Evolutionary conservation across 2,888 invertebrate species (phyloP), one percentile per base, ranked within the genome.

Genomic region (Leptura quadrifasciata): DNA sequence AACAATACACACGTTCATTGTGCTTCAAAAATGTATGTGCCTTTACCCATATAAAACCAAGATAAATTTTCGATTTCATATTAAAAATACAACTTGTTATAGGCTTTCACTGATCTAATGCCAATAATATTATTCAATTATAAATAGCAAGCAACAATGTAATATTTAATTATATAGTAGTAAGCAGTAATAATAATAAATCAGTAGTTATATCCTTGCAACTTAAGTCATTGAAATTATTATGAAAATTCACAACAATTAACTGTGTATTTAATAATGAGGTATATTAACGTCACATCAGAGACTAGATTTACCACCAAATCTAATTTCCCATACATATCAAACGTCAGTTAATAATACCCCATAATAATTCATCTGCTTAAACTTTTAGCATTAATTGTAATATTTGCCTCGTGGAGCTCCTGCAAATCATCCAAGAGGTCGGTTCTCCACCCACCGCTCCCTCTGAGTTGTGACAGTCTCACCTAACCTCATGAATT

Each of bases 401-500:
- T 20, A 58, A 58, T 21, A 58, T 57, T 69, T 58, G 57, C 39
- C 69, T 58, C 58, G 35, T 31, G 15, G 20, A 69, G 17, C 69
- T 58, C 6, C 63, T 18, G 12, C 18, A 39, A 58, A 69, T 21
- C 58, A 8, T 69, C 21, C 15, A 27, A 12, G 31, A 27, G 60
- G 12, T 21, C 60, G 15, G 27, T n/a, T 9, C 57, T 12, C 21
- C 20, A 20, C 57, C 57, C 57, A 57, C 15, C 20, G 20, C 9
- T 58, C 69, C 71, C 39, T 27, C 18, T 17, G 61, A 71, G 61
- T 79, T 83, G 83, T 82, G 83, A 81, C 82, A 81, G 81, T 84
- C 78, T 84, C 84, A 81, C 83, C 81, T 82, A 80, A 74, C 84
- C 71, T 85, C 84, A 86, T 86, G 86, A 86, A 86, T 86, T 86